These are phyloP conservation scores for Priocnemis perturbator DNA, from an alignment of 2,888 invertebrate genomes.

Conservation along the genomic window DNA sequence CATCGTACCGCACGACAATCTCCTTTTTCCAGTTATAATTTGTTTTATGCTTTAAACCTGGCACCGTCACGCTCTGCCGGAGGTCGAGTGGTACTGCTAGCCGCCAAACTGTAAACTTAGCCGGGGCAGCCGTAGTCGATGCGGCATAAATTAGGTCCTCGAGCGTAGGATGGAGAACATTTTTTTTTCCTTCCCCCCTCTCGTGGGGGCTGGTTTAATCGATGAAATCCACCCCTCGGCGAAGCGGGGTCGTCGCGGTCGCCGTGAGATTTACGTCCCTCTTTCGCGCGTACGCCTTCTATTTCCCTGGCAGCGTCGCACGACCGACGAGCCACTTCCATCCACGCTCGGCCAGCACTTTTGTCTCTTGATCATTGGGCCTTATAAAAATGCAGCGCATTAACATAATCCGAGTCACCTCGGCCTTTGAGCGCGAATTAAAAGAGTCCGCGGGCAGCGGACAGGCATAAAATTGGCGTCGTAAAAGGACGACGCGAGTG, in stretches of 20 bases:
- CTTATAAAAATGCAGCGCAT: too few species aligned
- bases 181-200: constrained; percentile 15
- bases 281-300: too few species aligned
- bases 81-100: constrained; percentile 72
- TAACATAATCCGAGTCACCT: too few species aligned
- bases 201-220: constrained; percentile 56
- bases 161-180: constrained; percentile 30
- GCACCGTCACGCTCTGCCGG: constrained; percentile 67
- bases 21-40: constrained; percentile 59
- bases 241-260: constrained; percentile 22
- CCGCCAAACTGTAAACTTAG: constrained; percentile 66
- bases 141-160: constrained; percentile 57
- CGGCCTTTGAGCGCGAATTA: not conserved
- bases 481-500: constrained; percentile 30
- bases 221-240: constrained; percentile 50
- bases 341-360: not conserved
- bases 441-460: not conserved
- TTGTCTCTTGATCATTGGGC: not conserved
- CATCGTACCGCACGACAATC: constrained; percentile 21
- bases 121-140: constrained; percentile 25
- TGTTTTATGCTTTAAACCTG: constrained; percentile 67
- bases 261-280: too few species aligned
- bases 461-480: constrained; percentile 1
- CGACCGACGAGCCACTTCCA: not conserved
- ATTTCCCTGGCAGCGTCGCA: too few species aligned